Evolutionary conservation across 2,113 vertebrate genomes (phyloP), one percentile per base, ranked within the genome.

Genomic region (Corythornis vintsioides): DNA sequence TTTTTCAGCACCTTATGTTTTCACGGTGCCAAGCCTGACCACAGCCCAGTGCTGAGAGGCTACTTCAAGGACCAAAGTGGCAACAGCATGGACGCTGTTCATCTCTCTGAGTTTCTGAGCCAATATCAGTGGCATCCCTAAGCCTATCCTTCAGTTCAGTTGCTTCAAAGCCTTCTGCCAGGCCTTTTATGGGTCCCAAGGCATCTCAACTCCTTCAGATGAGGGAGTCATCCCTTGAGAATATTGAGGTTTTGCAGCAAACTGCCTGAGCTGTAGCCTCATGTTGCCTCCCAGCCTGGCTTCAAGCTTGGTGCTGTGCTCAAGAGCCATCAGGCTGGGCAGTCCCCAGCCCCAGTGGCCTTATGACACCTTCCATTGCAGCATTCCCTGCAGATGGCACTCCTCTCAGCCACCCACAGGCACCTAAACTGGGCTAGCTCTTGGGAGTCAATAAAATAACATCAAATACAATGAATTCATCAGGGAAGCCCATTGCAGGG

Each of bases 311-410:
- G 17, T 81, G 50, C 73, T 70, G 35, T 52, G 45, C 29, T 66
- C 0, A 0, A 12, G 21, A 25, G 73, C 24, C 2, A 0, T 1
- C 45, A 42, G 21, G 42, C 48, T 67, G 67, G 84, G 38, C 48
- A 42, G 53, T 19, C 3, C 29, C 38, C 33, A 60, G 40, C 17
- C 38, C 55, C 1, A 1, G 67, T 35, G 66, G 48, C 78, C 73
- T 43, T 56, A 3, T 65, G 48, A 38, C 76, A 40, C 69, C 76
- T 69, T 43, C 74, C 59, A 18, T 11, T 48, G 74, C 1, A 1
- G 28, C 52, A 4, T 38, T 90, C 69, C 76, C 52, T 1, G 3
- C 47, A 42, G 52, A 33, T 14, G 33, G 31, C 33, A 45, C 15
- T 57, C 21, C 57, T 40, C 40, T 55, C 66, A 59, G 67, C 42